Conservation (phyloP, 2,888 invertebrate genomes). For the Ichneumon xanthorius region DNA sequence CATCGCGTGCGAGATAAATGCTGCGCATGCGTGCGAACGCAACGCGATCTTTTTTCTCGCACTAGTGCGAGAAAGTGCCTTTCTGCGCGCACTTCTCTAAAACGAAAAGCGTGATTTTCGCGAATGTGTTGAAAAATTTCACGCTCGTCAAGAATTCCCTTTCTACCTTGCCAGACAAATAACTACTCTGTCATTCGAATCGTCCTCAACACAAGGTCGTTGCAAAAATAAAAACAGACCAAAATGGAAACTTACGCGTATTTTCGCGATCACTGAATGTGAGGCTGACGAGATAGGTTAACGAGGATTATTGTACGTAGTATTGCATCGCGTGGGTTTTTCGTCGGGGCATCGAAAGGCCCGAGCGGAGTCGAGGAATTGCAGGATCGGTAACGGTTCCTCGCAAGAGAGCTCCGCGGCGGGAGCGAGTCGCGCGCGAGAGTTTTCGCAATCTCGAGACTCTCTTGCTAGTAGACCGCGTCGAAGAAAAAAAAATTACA, state of each 20-base stretch:
- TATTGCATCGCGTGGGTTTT: conserved; percentile 56
- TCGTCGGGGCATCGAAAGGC: conserved; percentile 60
- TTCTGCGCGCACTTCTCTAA: too few species aligned
- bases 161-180: too few species aligned
- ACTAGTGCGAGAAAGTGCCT: too few species aligned
- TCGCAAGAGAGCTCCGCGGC: conserved; percentile 42
- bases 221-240: not conserved
- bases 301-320: conserved; percentile 18
- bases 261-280: not conserved
- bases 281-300: not conserved
- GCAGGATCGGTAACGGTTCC: conserved; percentile 69
- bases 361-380: conserved; percentile 52
- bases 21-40: too few species aligned
- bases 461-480: conserved; percentile 49
- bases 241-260: not conserved
- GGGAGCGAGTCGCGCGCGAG: conserved; percentile 46
- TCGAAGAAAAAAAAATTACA: conserved; percentile 29
- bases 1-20: too few species aligned
- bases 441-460: conserved; percentile 61
- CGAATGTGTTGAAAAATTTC: too few species aligned
- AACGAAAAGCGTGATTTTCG: too few species aligned
- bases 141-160: too few species aligned
- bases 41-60: too few species aligned
- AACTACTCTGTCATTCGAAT: too few species aligned
- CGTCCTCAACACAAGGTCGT: not conserved